These are phyloP conservation scores for Anthopleura sola DNA, from an alignment of 64 coral and sea anemone genomes.

Conservation along the genomic window DNA sequence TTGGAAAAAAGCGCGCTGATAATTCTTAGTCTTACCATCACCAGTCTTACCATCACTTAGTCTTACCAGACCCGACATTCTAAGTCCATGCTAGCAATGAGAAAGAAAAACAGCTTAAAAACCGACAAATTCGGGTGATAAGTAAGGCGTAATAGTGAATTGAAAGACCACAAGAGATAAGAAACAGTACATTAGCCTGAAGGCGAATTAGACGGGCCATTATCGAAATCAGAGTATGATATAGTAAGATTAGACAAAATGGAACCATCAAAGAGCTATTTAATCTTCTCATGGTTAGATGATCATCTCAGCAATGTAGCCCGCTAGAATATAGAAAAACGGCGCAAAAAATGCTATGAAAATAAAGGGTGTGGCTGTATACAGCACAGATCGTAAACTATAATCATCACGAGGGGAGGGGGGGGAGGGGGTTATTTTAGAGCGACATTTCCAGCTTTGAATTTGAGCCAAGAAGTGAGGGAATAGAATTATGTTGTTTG, in stretches of 20 bases:
- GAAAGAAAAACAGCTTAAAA: conserved; percentile 1
- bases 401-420: background rate
- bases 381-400: background rate
- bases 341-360: background rate
- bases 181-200: conserved; percentile 10
- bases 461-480: background rate
- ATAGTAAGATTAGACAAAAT: conserved; percentile 16
- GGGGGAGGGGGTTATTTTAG: too few relatives aligned
- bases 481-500: background rate
- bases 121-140: background rate
- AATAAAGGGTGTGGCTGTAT: background rate
- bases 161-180: conserved; percentile 9
- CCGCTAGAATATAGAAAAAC: background rate
- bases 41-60: too few relatives aligned
- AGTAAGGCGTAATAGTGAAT: background rate
- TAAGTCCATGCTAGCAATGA: background rate
- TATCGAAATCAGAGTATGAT: conserved; percentile 13
- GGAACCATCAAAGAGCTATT: conserved; percentile 12
- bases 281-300: conserved; percentile 6
- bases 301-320: background rate
- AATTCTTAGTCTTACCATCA: background rate
- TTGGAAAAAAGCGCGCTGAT: background rate
- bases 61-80: background rate
- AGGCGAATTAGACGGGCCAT: conserved; percentile 30
- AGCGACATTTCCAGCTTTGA: too few relatives aligned